A percentile compares a stretch with the other conserved stretches of the same genome.
phyloP scores from a whole-genome alignment of 2,888 invertebrate species.

The Heterodera filipjevi region DNA sequence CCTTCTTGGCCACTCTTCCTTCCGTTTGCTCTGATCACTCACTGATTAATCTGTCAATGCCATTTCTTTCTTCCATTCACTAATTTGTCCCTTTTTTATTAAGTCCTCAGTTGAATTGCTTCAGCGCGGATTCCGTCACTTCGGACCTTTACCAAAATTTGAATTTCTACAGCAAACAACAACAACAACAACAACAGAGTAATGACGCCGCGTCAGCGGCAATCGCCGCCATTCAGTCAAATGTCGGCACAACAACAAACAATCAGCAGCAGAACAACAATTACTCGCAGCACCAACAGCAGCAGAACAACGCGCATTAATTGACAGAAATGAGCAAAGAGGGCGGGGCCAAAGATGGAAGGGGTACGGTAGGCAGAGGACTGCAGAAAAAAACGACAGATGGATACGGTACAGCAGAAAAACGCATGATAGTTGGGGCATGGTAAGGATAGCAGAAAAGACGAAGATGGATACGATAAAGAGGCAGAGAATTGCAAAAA shows the following conservation, averaged over 20 bases:
- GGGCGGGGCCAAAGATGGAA: not conserved
- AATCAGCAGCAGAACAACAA: conserved; percentile 10
- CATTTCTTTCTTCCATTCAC: not conserved
- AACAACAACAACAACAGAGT: not conserved
- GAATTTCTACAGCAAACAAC: not conserved
- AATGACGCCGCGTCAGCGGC: conserved; percentile 16
- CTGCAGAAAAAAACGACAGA: not conserved
- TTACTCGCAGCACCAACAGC: conserved; percentile 10
- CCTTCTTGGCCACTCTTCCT: too few species aligned
- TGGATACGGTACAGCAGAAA: not conserved
- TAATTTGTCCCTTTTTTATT: not conserved
- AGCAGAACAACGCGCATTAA: not conserved
- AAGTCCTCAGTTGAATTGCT: conserved; percentile 24
- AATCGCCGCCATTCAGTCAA: conserved; percentile 10
- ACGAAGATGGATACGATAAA: too few species aligned
- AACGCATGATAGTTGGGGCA: too few species aligned
- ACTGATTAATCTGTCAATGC: not conserved
- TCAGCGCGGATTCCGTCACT: conserved; percentile 11
- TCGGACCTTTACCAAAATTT: conserved; percentile 1
- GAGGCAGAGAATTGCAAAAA: too few species aligned
- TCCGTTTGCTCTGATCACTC: too few species aligned
- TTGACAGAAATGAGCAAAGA: not conserved
- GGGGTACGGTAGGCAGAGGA: not conserved
- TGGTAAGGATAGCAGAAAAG: too few species aligned
- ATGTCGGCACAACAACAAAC: conserved; percentile 20